Conservation (phyloP, 2,888 invertebrate species). For the Ganaspis brasiliensis region DNA sequence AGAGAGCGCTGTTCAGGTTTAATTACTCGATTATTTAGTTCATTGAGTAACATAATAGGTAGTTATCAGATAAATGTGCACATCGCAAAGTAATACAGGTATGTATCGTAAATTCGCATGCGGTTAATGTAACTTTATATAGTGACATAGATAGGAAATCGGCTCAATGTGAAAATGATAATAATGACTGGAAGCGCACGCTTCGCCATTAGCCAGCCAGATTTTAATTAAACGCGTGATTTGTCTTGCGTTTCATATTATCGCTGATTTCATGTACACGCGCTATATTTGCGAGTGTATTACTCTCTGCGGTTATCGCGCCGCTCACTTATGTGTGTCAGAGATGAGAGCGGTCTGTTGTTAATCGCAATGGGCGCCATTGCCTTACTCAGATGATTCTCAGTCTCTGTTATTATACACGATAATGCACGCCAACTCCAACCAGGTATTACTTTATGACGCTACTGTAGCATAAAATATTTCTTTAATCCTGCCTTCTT, state of each 20-base stretch:
- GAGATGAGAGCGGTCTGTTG: conserved; percentile 25
- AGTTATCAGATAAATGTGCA: conserved; percentile 11
- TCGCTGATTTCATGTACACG: conserved; percentile 30
- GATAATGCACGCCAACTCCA: conserved; percentile 1
- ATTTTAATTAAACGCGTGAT: conserved; percentile 63
- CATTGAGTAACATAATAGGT: conserved; percentile 27
- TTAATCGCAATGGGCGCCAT: conserved; percentile 36
- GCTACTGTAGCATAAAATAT: not conserved
- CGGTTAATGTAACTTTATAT: conserved; percentile 43
- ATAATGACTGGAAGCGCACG: conserved; percentile 61
- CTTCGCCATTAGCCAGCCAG: conserved; percentile 52
- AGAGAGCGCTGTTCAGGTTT: conserved; percentile 6
- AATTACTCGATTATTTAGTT: conserved; percentile 26
- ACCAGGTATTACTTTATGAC: conserved; percentile 9
- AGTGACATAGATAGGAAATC: conserved; percentile 53
- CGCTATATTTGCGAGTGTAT: conserved; percentile 13
- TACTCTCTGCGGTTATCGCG: conserved; percentile 21
- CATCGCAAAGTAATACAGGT: not conserved
- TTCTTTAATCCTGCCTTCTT: not conserved
- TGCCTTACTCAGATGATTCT: conserved; percentile 31
- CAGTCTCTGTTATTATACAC: conserved; percentile 27
- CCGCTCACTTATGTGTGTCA: conserved; percentile 21
- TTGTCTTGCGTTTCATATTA: conserved; percentile 55
- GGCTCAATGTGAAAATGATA: conserved; percentile 60
- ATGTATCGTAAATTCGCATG: conserved; percentile 20